Percentiles rank a stretch among this genome's conserved stretches.
Evolutionary conservation across 2,113 vertebrate species (phyloP).

Genomic region (Centropus unirufus): DNA sequence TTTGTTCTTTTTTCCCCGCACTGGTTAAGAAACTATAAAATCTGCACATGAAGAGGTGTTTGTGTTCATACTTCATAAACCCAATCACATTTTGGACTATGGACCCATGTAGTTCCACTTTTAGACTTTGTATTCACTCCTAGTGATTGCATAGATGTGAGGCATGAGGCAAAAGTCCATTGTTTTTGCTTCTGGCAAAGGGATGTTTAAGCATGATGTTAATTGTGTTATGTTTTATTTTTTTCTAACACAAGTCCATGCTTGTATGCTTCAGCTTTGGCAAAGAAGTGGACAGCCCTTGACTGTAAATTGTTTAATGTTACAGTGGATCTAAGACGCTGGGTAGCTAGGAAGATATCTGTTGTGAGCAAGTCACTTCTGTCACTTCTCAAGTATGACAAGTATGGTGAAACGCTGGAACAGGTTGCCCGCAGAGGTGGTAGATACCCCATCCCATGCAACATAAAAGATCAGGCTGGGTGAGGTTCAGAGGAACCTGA

Average conservation of each 20-base stretch:
- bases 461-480: too few species aligned
- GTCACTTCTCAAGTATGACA: background rate
- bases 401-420: too few species aligned
- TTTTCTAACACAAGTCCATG: background rate
- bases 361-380: background rate
- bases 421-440: too few species aligned
- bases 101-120: background rate
- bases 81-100: background rate
- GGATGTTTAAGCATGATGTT: background rate
- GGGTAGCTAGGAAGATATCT: background rate
- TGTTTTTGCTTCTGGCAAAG: background rate
- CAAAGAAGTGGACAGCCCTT: background rate
- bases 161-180: background rate
- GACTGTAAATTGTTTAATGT: background rate
- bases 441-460: background rate
- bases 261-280: background rate
- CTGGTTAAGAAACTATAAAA: background rate
- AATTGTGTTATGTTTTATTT: background rate
- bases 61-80: background rate
- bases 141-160: background rate
- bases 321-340: background rate
- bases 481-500: too few species aligned
- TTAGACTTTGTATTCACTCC: background rate
- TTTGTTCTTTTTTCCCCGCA: background rate
- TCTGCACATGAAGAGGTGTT: background rate